A percentile compares a stretch with the other conserved stretches of the same genome.
phyloP scores from a whole-genome alignment of 2,888 invertebrate species.

The Stenurella melanura region DNA sequence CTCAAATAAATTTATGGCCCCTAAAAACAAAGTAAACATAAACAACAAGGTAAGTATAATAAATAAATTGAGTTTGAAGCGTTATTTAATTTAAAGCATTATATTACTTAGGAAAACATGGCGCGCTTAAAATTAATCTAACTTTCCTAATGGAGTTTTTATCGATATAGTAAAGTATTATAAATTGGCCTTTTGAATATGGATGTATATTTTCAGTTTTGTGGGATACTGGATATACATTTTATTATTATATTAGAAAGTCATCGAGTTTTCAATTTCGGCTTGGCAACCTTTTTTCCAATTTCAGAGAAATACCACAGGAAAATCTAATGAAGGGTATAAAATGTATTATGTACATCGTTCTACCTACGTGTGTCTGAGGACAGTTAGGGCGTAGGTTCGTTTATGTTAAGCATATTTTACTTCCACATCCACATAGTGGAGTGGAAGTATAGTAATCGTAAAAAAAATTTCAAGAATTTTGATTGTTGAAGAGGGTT shows the following conservation, averaged over 20 bases:
- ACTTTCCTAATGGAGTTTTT: not conserved
- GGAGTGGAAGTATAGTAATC: too few species aligned
- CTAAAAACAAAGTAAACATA: slow-evolving; percentile 27
- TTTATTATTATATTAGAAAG: not conserved
- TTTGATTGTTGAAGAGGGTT: too few species aligned
- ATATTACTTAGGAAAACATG: not conserved
- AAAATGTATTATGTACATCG: too few species aligned
- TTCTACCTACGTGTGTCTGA: too few species aligned
- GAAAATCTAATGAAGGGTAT: too few species aligned
- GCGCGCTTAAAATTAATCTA: not conserved
- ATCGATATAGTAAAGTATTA: not conserved
- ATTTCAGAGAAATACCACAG: too few species aligned
- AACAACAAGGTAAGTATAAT: slow-evolving; percentile 27
- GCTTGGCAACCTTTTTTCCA: not conserved
- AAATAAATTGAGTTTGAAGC: slow-evolving; percentile 19
- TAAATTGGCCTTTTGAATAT: not conserved
- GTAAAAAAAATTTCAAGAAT: too few species aligned
- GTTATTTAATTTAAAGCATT: not conserved
- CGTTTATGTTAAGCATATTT: too few species aligned
- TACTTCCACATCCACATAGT: too few species aligned
- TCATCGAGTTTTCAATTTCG: not conserved
- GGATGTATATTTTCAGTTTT: too few species aligned
- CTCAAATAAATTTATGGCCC: slow-evolving; percentile 26
- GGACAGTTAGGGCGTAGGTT: too few species aligned
- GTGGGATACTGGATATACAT: too few species aligned